phyloP scores from a whole-genome alignment of 2,888 invertebrate genomes.

The Quadroppia sp. region DNA sequence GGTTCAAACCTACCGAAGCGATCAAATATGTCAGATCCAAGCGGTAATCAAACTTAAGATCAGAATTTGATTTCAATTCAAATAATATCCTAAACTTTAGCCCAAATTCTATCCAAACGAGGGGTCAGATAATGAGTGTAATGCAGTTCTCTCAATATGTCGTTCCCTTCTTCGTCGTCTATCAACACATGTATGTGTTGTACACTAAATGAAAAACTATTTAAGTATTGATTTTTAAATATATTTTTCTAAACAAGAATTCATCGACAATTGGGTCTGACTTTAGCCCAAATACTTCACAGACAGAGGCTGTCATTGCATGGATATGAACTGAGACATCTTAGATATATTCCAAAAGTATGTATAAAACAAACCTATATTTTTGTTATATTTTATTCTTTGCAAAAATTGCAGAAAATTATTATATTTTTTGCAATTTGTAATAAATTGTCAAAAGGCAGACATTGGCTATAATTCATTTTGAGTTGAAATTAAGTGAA shows the following conservation, averaged over 20 bases:
- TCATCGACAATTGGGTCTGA: slow-evolving; percentile 58
- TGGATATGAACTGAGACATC: slow-evolving; percentile 70
- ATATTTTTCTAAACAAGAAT: slow-evolving; percentile 38
- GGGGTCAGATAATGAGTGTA: slow-evolving; percentile 73
- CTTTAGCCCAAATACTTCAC: slow-evolving; percentile 65
- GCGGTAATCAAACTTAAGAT: slow-evolving; percentile 51
- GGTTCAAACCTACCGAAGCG: slow-evolving; percentile 67
- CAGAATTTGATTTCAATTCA: slow-evolving; percentile 8
- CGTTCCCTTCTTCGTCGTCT: slow-evolving; percentile 67
- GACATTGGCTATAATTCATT: not conserved
- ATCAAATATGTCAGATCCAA: slow-evolving; percentile 71
- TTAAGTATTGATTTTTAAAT: not conserved
- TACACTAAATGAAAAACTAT: not conserved
- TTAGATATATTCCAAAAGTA: slow-evolving; percentile 74
- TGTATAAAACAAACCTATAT: not conserved
- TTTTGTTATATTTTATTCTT: not conserved
- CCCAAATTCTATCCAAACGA: slow-evolving; percentile 74
- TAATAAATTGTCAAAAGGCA: not conserved
- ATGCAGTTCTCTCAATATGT: slow-evolving; percentile 76
- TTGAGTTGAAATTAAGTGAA: too few species aligned
- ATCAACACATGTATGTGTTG: slow-evolving; percentile 62
- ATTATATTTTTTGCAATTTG: too few species aligned
- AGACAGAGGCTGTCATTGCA: slow-evolving; percentile 69
- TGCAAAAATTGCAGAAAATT: too few species aligned
- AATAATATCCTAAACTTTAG: slow-evolving; percentile 53